Conservation (phyloP, 2,113 vertebrate species). For the Chitala chitala region DNA sequence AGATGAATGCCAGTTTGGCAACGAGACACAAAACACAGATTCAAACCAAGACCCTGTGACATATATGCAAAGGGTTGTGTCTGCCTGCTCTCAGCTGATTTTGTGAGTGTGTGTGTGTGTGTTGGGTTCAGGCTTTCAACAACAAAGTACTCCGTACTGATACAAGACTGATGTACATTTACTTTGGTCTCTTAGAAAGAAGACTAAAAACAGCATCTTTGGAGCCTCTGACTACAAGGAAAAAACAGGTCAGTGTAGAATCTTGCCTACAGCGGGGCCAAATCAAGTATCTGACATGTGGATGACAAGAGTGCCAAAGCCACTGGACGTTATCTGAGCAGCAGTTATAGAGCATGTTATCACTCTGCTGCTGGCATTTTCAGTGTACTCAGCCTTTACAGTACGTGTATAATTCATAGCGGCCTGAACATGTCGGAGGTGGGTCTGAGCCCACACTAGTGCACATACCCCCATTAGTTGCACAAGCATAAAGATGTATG, state of each 20-base stretch:
- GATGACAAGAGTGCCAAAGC: neutral
- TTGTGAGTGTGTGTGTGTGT: neutral
- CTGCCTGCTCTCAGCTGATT: neutral
- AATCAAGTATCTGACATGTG: neutral
- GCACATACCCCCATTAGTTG: too few relatives aligned
- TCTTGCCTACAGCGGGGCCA: neutral
- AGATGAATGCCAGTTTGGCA: neutral
- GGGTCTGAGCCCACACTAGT: too few relatives aligned
- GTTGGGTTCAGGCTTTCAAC: neutral
- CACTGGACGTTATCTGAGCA: neutral
- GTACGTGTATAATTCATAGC: too few relatives aligned
- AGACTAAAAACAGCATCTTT: constrained; percentile 65
- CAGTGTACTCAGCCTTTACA: too few relatives aligned
- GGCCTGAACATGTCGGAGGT: too few relatives aligned
- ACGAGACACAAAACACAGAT: too few relatives aligned
- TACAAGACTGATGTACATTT: constrained; percentile 26
- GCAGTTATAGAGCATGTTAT: too few relatives aligned
- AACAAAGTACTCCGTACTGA: neutral
- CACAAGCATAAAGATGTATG: too few relatives aligned
- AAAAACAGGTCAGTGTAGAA: constrained; percentile 66
- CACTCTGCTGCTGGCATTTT: too few relatives aligned
- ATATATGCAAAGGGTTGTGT: neutral
- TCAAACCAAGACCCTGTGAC: too few relatives aligned
- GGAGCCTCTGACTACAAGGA: constrained; percentile 59
- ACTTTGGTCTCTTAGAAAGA: constrained; percentile 59